Conservation (phyloP, 2,888 invertebrate species). For the Drosophila fulvimacula region DNA sequence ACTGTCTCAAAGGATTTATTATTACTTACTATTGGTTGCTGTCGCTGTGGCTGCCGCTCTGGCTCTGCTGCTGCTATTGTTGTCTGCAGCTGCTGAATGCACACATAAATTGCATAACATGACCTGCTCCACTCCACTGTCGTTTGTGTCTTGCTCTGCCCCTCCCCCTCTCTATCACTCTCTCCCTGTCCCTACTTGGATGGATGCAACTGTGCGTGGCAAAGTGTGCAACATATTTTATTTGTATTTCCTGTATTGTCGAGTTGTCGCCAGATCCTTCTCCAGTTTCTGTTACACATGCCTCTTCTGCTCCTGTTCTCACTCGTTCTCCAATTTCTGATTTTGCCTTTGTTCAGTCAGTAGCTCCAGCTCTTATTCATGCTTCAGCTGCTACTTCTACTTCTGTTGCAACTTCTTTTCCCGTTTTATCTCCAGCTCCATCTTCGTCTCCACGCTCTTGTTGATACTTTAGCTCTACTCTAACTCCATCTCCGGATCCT, state of each 20-base stretch:
- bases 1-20: conserved; percentile 66
- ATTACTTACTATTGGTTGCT: conserved; percentile 47
- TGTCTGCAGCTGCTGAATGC: conserved; percentile 4
- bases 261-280: conserved; percentile 18
- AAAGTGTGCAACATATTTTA: conserved; percentile 73
- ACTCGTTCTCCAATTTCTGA: too few species aligned
- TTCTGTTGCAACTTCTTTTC: not conserved
- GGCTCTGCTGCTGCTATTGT: conserved; percentile 10
- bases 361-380: not conserved
- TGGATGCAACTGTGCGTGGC: conserved; percentile 57
- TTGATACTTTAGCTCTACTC: not conserved
- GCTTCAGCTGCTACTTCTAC: not conserved
- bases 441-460: too few species aligned
- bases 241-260: conserved; percentile 57
- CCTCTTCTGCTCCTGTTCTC: not conserved
- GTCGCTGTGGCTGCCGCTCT: not conserved
- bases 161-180: not conserved
- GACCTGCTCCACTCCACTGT: conserved; percentile 22
- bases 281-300: not conserved
- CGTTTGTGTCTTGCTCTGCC: not conserved
- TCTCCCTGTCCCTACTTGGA: not conserved
- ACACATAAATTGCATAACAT: conserved; percentile 54
- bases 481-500: not conserved
- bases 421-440: not conserved
- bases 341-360: not conserved